Evolutionary conservation across 2,113 vertebrate genomes (phyloP), one percentile per base, ranked within the genome.

Genomic region (western clawed frog (Xenopus tropicalis)): DNA sequence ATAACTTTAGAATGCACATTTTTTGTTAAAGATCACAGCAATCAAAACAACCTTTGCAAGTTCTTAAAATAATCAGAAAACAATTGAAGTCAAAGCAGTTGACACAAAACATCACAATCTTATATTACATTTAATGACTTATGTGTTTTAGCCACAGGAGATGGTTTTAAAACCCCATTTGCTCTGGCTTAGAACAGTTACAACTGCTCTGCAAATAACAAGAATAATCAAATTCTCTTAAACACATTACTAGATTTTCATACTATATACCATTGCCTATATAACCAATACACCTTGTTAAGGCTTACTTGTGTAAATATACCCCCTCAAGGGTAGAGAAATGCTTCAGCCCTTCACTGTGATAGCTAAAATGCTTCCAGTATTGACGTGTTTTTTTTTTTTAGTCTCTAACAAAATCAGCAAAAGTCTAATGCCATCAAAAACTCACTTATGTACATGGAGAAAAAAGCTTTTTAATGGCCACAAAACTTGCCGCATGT

Each of bases 391-490:
- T 3, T 22, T 19, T 22, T 19, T 76, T 63, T 72, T 79, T 72
- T 82, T 69, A 78, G 80, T 48, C 10, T 10, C 10, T 62, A 54
- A 29, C n/a, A 72, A 54, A 72, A 58, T 65, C 9, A 43, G 51
- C 17, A 3, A 74, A 74, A 63, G 44, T 20, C 56, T 74, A 68
- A 74, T 61, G 46, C 46, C 13, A 48, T 48, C 65, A 59, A 59
- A 80, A 78, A 83, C 75, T 78, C 81, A 77, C 81, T 78, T 72
- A 82, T 1, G 48, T 65, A 14, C 56, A 82, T 82, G 83, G 83
- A 78, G 83, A 86, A 79, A 69, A 78, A 82, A 63, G 71, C 67
- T 72, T 61, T 37, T 84, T 89, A 90, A 90, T 85, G 89, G 90
- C 86, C 21, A 90, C 86, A 83, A 78, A 83, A 86, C 77, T 87